Conservation (phyloP, 2,797 vertebrate species). For the Anableps anableps region DNA sequence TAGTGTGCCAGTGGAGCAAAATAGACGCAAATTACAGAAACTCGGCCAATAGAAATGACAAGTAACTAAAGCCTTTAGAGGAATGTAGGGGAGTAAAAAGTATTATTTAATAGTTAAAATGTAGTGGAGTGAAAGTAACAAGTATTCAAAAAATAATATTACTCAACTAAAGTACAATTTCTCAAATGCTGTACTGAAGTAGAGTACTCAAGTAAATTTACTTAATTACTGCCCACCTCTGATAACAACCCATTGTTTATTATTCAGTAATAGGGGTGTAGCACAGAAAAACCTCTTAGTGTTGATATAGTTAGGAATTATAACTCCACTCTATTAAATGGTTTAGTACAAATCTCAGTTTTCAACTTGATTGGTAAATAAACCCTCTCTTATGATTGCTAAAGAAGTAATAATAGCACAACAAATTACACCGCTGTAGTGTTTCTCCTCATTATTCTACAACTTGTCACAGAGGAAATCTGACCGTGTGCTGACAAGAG, state of each 20-base stretch:
- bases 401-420: background rate
- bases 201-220: too few relatives aligned
- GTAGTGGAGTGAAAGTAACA: too few relatives aligned
- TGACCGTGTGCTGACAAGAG: background rate
- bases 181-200: too few relatives aligned
- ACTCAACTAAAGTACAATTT: too few relatives aligned
- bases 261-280: background rate
- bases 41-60: too few relatives aligned
- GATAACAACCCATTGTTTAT: background rate
- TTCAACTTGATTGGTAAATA: background rate
- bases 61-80: too few relatives aligned
- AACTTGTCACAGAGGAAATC: slow-evolving; percentile 22
- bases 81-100: too few relatives aligned
- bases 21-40: too few relatives aligned
- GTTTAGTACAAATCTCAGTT: background rate
- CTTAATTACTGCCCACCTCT: too few relatives aligned
- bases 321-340: background rate
- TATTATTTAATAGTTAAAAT: too few relatives aligned
- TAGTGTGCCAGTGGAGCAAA: too few relatives aligned
- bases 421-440: background rate
- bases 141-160: too few relatives aligned
- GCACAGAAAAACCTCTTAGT: background rate
- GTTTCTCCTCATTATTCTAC: slow-evolving; percentile 11
- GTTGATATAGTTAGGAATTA: background rate
- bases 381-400: background rate